phyloP scores from a whole-genome alignment of 2,113 vertebrate species.

The Conger conger region DNA sequence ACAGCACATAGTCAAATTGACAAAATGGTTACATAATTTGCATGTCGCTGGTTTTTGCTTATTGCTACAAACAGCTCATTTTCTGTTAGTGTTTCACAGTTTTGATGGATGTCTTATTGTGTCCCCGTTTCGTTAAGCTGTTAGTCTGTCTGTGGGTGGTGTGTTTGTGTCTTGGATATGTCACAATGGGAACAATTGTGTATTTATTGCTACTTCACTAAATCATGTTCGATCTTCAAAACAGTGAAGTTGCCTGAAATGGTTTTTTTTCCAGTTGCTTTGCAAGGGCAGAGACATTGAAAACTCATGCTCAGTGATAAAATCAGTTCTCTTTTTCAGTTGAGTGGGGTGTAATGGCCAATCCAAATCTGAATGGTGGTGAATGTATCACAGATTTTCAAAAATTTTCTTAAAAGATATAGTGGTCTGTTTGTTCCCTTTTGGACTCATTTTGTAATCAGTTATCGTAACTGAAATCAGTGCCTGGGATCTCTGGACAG shows the following conservation, averaged over 20 bases:
- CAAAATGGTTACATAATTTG: too few relatives aligned
- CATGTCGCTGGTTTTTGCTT: too few relatives aligned
- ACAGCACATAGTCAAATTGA: too few relatives aligned
- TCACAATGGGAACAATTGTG: background rate
- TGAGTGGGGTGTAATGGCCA: background rate
- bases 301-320: background rate
- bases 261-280: background rate
- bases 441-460: background rate
- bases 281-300: background rate
- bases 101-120: too few relatives aligned
- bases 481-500: conserved; percentile 36
- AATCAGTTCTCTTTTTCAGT: background rate
- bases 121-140: too few relatives aligned
- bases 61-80: too few relatives aligned
- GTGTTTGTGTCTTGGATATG: too few relatives aligned
- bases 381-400: background rate
- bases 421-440: background rate
- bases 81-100: too few relatives aligned
- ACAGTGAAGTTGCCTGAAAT: too few relatives aligned
- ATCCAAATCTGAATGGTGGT: background rate
- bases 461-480: background rate
- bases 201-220: background rate
- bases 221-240: background rate
- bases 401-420: too few relatives aligned
- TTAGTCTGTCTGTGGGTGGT: too few relatives aligned